Evolutionary conservation across 2,113 vertebrate genomes (phyloP), one percentile per base, ranked within the genome.

Genomic region (Mustela nigripes): DNA sequence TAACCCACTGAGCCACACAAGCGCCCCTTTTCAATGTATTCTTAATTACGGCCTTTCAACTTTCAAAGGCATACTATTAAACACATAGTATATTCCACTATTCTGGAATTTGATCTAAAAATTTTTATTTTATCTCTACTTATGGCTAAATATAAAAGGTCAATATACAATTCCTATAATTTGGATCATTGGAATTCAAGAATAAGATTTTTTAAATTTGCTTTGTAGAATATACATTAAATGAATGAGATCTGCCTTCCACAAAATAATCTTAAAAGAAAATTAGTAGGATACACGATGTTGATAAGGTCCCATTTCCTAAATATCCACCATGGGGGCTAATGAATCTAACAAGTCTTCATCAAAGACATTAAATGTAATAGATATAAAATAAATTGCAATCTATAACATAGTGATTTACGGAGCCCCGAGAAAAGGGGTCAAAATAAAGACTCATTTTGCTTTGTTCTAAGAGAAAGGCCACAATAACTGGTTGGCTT

Each of bases 401-500:
- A 78, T 73, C 36, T 86, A 26, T 83, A 89, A 95, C 16, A 78
- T 1, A 76, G 4, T 78, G 26, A 88, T 28, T 36, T 74, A 85
- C 19, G 88, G 39, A 15, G 14, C 67, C 16, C 56, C 76, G 42
- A 89, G 79, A 79, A 88, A 86, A 76, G 24, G 0, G n/a, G 28
- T 74, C 56, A 93, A 97, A 89, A 95, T 42, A 15, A 94, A 96
- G 58, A 88, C n/a, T 94, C 69, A 91, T 79, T n/a, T 88, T 83
- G 58, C 31, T 95, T 88, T 81, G 26, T 87, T 91, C 31, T 16
- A 56, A 91, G 65, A 10, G 92, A 95, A 85, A 94, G n/a, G 3
- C 69, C 19, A 84, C 33, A 12, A 79, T 36, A 69, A 67, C 2
- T 76, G 9, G 42, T 89, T 94, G n/a, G 22, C 28, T 60, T 82